Conservation (phyloP, 2,113 vertebrate genomes). For the Oncorhynchus nerka region DNA sequence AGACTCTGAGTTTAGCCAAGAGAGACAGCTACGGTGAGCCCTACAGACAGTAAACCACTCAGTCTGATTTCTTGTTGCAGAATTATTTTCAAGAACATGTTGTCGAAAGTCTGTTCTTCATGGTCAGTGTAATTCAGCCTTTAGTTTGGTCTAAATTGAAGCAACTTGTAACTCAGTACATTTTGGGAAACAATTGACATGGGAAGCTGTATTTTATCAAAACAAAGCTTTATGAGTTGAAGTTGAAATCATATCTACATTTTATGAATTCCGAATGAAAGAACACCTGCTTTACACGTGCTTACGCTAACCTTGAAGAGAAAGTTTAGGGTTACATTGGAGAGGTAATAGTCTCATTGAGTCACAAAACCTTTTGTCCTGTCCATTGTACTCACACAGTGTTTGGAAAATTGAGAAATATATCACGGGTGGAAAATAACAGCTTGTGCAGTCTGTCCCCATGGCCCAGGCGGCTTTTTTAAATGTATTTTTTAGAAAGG, state of each 20-base stretch:
- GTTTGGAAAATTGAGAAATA: neutral
- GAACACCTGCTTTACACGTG: too few relatives aligned
- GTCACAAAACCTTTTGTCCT: neutral
- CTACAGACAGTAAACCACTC: neutral
- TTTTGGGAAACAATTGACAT: too few relatives aligned
- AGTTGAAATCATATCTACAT: too few relatives aligned
- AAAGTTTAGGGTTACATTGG: neutral
- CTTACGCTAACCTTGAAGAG: too few relatives aligned
- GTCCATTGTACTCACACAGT: neutral
- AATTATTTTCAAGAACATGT: neutral
- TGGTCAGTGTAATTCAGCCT: too few relatives aligned
- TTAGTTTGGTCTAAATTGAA: too few relatives aligned
- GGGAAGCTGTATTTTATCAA: too few relatives aligned
- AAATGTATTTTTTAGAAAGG: neutral
- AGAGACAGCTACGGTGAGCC: conserved; percentile 74
- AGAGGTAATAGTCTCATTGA: neutral
- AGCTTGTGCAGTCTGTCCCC: neutral
- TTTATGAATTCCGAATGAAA: too few relatives aligned
- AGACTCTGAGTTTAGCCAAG: conserved; percentile 67
- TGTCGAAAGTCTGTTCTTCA: too few relatives aligned
- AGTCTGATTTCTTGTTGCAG: neutral
- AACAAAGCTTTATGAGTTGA: too few relatives aligned
- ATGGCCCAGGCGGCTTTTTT: neutral
- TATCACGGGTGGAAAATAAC: neutral
- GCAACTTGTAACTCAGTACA: too few relatives aligned